Evolutionary conservation across 1,140 invertebrate genomes (phyloP), one percentile per base, ranked within the genome.

Genomic region (Anagrus nilaparvatae): DNA sequence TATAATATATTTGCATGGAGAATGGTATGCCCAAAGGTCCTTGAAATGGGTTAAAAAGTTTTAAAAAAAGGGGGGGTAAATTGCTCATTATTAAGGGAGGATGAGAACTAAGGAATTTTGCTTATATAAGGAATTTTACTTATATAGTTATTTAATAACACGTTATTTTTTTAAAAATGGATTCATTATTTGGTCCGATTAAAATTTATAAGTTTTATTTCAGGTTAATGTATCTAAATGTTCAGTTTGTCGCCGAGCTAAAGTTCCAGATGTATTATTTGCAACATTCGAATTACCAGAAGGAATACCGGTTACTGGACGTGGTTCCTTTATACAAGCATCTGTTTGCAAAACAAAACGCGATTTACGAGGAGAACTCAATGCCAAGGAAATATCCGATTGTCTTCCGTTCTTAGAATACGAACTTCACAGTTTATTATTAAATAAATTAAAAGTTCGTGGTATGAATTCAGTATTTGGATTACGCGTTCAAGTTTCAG

Each of bases 401-500:
- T 79, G 83, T 41, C 66, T 97, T 29, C 94, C 94, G 1, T 97
- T 97, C 66, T 61, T 97, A 30, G 92, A 97, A 63, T 97, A 96
- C 64, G 94, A 97, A 61, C 67, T 97, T 19, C 90, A 97, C 61
- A 81, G 87, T 47, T 77, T 95, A 52, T 67, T 97, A 9, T 73
- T 95, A 3, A 92, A 91, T 54, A 97, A 95, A 63, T 65, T 97
- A 1, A 81, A 87, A 61, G 82, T 93, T 44, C 89, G 88, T 58
- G 92, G 88, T 12, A 91, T 94, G 87, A 95, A 94, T 69, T 81
- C 84, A n/a, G 72, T 93, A 14, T 92, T 93, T 64, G 84, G 85
- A 3, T 60, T 94, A 1, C 81, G 79, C 58, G 75, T 82, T 3
- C 85, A 92, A 58, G 77, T 96, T 18, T 80, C 85, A 1, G 78